Base-by-base conservation (phyloP, 2,888 invertebrate species). In the Lasioglossum pauxillum region DNA sequence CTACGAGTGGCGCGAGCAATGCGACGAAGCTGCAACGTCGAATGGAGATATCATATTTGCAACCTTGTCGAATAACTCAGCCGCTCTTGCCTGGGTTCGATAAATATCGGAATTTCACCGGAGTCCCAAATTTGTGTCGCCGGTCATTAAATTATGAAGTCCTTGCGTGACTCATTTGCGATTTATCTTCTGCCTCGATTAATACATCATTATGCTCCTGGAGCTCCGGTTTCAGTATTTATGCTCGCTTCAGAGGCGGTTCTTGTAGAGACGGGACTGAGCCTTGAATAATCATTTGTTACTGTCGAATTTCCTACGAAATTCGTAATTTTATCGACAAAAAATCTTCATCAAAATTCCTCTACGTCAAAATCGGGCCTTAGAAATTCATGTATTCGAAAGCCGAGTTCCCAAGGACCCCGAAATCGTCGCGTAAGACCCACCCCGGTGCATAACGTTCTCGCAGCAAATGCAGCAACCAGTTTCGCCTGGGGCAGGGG, bases 101-200 rank as follows among this genome's bases (percentile, higher is more conserved):
- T 69, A 69, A 69, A 69, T 69, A 71, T 41, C 5, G 71, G 41
- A 71, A 41, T 71, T 41, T 71, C 71, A n/a, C 71, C 38, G 35
- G n/a, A 41, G 38, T 71, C 41, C 71, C 41, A n/a, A 41, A 71
- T n/a, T 71, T 71, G 38, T 5, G 69, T 38, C 35, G 35, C 23
- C 69, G 69, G 38, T 69, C 38, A 35, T 69, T 35, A 35, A 69
- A 69, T 69, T 69, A 38, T 23, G 10, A 38, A 35, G 23, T 35
- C 10, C 38, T 38, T 14, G 64, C 64, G 64, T 64, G 64, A 64
- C 35, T 31, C 64, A 31, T 64, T 7, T 2, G 64, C 64, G 64
- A 64, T 64, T 64, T 64, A 64, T 69, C 69, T 64, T 64, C 8
- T 1, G 8, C 31, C 7, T 8, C 64, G 64, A 64, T 64, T 64